Evolutionary conservation across 2,797 vertebrate species (phyloP), one percentile per base, ranked within the genome.

Genomic region (Pteronotus mesoamericanus): DNA sequence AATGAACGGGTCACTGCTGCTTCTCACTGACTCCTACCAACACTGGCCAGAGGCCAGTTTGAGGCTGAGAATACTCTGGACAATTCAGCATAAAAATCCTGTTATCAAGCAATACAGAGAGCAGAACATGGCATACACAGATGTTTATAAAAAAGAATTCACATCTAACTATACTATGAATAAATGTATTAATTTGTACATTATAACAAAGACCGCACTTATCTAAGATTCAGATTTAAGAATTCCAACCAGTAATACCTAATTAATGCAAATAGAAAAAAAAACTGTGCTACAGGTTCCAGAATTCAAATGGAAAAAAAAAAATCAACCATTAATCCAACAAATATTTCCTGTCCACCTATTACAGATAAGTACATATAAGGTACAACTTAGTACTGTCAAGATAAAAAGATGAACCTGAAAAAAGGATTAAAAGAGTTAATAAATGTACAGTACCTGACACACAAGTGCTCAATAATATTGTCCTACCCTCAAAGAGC

Each of bases 221-320:
- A 72, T 9, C 37, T 79, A 93, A 82, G 80, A 94, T 86, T 95
- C 74, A 94, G 29, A 79, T 53, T 82, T 91, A 72, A 87, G 14
- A 78, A 90, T 53, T 90, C 48, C 61, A 94, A 92, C 18, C 34
- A 78, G 39, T 75, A n/a, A 46, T 82, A 71, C 4, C 69, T 72
- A 74, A 85, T 51, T n/a, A 91, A 24, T 15, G 7, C 32, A 59
- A 94, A 80, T 57, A 37, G 18, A 24, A 95, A 93, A 93, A 71
- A 93, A 71, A 71, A 84, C 1, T 66, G 26, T 61, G 37, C 6
- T 39, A 34, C 48, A 85, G 85, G 44, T 93, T 86, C 61, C 29
- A 68, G 46, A 72, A 79, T 51, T 12, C 26, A 86, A 93, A 29
- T 5, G 18, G 22, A 8, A 83, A 69, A 64, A 77, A 46, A 71